Evolutionary conservation across 2,113 vertebrate genomes (phyloP).

Genomic region (Saimiri boliviensis): DNA sequence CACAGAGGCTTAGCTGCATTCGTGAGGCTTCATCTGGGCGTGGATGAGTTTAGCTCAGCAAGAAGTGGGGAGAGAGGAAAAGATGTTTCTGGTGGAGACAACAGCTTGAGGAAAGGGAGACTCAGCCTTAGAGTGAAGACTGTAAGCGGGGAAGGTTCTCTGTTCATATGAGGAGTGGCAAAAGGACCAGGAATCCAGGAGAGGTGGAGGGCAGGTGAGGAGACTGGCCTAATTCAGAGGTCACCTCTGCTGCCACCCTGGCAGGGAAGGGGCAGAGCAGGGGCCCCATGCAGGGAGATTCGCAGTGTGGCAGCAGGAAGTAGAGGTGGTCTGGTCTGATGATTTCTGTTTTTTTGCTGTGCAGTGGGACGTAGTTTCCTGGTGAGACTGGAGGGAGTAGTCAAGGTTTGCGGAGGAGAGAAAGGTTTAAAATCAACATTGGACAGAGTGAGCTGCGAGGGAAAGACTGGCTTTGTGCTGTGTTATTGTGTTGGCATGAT

Average conservation of each 20-base stretch:
- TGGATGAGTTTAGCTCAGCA: not conserved
- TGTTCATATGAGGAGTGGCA: not conserved
- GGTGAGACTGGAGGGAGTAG: not conserved
- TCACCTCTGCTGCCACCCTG: not conserved
- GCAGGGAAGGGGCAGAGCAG: not conserved
- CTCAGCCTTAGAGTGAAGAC: not conserved
- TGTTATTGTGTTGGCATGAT: not conserved
- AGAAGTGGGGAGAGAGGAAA: not conserved
- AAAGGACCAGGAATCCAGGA: not conserved
- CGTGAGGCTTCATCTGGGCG: not conserved
- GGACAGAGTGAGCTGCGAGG: not conserved
- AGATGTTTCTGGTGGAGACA: not conserved
- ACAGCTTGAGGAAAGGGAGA: not conserved
- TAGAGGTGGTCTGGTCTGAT: constrained; percentile 33
- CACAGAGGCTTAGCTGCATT: not conserved
- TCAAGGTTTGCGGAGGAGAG: not conserved
- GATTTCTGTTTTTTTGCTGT: constrained; percentile 31
- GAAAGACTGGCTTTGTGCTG: not conserved
- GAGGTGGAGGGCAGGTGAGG: not conserved
- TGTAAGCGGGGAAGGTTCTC: not conserved
- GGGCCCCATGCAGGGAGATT: not conserved
- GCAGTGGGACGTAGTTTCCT: constrained; percentile 55
- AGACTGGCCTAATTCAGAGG: not conserved
- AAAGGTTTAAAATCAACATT: not conserved
- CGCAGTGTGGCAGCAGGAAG: constrained; percentile 50